Conservation (phyloP, 92 coral and sea anemone species). For the Micromussa lordhowensis region DNA sequence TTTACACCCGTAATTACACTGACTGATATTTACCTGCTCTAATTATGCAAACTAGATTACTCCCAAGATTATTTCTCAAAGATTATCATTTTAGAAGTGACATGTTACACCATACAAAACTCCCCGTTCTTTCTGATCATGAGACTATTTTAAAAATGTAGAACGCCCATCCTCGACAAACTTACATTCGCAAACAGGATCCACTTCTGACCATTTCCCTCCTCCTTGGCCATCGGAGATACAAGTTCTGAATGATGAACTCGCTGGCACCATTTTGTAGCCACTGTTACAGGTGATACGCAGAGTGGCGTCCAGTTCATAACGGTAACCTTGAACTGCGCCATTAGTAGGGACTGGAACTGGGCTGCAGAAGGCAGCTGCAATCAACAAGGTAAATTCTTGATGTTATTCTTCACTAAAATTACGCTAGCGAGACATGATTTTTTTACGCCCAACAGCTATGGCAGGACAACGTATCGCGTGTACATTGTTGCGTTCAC, state of each 20-base stretch:
- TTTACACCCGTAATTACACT: no score
- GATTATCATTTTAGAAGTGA: no score
- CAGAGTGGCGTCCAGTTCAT: slow-evolving; percentile 91
- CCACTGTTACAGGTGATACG: slow-evolving; percentile 88
- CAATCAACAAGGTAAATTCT: not conserved
- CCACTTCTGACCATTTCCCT: slow-evolving; percentile 87
- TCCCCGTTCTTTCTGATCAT: no score
- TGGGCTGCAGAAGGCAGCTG: slow-evolving; percentile 93
- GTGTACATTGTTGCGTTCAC: no score
- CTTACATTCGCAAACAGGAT: slow-evolving; percentile 85
- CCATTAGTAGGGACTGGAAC: slow-evolving; percentile 84
- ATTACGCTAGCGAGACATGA: not conserved
- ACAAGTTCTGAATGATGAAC: slow-evolving; percentile 91
- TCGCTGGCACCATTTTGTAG: slow-evolving; percentile 70
- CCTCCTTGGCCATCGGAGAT: slow-evolving; percentile 53
- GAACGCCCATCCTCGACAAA: not conserved
- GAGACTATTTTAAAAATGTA: no score
- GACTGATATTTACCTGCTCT: no score
- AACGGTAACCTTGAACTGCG: slow-evolving; percentile 88
- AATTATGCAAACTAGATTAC: no score
- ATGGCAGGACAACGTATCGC: not conserved
- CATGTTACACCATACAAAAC: no score
- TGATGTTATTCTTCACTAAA: not conserved
- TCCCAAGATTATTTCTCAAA: no score
- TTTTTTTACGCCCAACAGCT: not conserved